Percentiles rank a stretch among this genome's conserved stretches.
These are phyloP conservation scores for Stegana nigrithorax DNA, from an alignment of 2,888 invertebrate genomes.

Conservation along the genomic window DNA sequence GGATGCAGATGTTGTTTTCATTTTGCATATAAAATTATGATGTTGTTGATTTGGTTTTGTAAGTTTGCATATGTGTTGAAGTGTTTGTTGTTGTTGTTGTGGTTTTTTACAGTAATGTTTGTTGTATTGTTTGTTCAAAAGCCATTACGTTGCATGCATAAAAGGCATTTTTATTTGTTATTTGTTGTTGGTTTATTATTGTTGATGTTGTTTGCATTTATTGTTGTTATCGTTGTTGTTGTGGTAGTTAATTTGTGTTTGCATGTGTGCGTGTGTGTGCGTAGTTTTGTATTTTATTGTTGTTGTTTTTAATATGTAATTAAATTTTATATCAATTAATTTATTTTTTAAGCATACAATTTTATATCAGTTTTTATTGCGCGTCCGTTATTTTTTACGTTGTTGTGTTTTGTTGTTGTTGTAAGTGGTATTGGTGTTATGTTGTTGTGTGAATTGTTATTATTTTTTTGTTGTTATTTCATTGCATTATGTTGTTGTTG, in stretches of 20 bases:
- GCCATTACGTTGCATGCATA: neutral
- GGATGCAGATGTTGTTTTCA: too few species aligned
- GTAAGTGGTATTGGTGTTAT: conserved; percentile 29
- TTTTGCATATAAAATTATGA: conserved; percentile 16
- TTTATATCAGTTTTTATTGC: conserved; percentile 25
- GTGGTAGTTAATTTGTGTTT: conserved; percentile 42
- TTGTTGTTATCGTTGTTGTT: conserved; percentile 35
- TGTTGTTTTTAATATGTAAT: conserved; percentile 25
- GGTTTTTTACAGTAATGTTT: conserved; percentile 31
- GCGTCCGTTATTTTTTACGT: conserved; percentile 20
- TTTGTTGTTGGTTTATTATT: conserved; percentile 6
- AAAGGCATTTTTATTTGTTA: neutral
- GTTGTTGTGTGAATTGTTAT: conserved; percentile 20
- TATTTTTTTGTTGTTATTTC: conserved; percentile 23
- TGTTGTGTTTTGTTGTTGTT: conserved; percentile 17
- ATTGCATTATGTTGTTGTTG: conserved; percentile 21
- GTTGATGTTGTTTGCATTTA: conserved; percentile 26
- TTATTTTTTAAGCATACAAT: conserved; percentile 20
- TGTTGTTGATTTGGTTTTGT: conserved; percentile 22
- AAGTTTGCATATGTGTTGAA: conserved; percentile 29
- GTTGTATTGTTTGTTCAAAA: neutral
- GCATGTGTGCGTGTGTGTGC: conserved; percentile 24
- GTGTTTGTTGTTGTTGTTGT: conserved; percentile 36
- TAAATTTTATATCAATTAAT: conserved; percentile 23
- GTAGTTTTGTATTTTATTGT: conserved; percentile 28